phyloP scores from a whole-genome alignment of 1,140 invertebrate genomes.

The Pseudomyrmex gracilis region DNA sequence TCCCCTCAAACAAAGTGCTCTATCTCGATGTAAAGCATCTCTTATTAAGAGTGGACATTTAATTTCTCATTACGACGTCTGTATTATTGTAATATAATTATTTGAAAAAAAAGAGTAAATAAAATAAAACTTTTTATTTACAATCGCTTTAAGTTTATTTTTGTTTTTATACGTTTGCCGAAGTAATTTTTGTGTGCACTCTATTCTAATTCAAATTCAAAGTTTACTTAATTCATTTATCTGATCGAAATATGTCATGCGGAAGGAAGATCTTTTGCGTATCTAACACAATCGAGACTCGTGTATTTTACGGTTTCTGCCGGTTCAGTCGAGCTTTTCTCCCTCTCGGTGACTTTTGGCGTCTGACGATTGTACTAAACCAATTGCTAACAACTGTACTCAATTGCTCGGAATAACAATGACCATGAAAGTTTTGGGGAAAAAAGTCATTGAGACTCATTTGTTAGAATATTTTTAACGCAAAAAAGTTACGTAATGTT shows the following conservation, averaged over 20 bases:
- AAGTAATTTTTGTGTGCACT: background rate
- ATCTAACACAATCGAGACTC: background rate
- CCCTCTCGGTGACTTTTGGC: background rate
- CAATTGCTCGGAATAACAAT: constrained; percentile 77
- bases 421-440: constrained; percentile 19
- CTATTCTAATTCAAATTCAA: background rate
- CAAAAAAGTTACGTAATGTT: background rate
- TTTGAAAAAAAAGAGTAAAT: no score
- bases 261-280: background rate
- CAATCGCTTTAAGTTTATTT: no score
- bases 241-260: background rate
- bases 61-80: constrained; percentile 34
- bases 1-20: background rate
- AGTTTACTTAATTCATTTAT: background rate
- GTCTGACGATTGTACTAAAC: constrained; percentile 71
- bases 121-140: no score
- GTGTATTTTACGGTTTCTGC: background rate
- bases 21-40: constrained; percentile 2
- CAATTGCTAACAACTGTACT: constrained; percentile 76
- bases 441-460: constrained; percentile 58
- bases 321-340: background rate
- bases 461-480: constrained; percentile 41
- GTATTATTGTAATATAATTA: background rate
- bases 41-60: background rate
- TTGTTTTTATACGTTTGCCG: background rate